Conservation (phyloP, 2,888 invertebrate genomes). For the Lithophane ornitopus region DNA sequence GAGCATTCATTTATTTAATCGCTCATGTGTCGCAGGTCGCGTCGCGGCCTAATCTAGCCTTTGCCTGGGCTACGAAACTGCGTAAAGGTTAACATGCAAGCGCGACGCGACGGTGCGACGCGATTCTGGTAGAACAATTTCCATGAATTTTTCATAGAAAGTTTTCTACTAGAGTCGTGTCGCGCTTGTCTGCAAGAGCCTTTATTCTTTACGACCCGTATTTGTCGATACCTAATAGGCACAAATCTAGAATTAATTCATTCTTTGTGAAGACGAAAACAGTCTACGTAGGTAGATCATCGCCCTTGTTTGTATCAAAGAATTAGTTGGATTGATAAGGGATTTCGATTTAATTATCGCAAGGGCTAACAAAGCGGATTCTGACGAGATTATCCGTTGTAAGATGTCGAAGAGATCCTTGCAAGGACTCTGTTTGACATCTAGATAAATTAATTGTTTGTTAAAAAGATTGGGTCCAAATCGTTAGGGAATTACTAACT, state of each 20-base stretch:
- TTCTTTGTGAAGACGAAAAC: constrained; percentile 45
- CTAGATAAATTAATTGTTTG: constrained; percentile 48
- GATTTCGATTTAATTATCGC: constrained; percentile 57
- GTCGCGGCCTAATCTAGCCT: too few relatives aligned
- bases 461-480: constrained; percentile 11
- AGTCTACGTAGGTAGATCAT: not conserved
- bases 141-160: too few relatives aligned
- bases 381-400: constrained; percentile 49
- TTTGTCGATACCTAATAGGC: not conserved
- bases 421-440: constrained; percentile 26
- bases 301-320: constrained; percentile 42
- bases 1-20: too few relatives aligned
- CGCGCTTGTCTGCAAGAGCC: too few relatives aligned
- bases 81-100: too few relatives aligned
- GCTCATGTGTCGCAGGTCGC: too few relatives aligned
- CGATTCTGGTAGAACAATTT: too few relatives aligned
- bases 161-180: too few relatives aligned
- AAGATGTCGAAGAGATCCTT: constrained; percentile 32
- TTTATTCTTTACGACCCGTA: not conserved
- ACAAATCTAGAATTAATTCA: constrained; percentile 17
- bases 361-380: constrained; percentile 42
- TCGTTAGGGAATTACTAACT: not conserved
- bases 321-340: constrained; percentile 58
- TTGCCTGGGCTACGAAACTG: too few relatives aligned
- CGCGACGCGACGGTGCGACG: too few relatives aligned